Conservation (phyloP, 2,888 invertebrate species). For the Dugesia japonica region DNA sequence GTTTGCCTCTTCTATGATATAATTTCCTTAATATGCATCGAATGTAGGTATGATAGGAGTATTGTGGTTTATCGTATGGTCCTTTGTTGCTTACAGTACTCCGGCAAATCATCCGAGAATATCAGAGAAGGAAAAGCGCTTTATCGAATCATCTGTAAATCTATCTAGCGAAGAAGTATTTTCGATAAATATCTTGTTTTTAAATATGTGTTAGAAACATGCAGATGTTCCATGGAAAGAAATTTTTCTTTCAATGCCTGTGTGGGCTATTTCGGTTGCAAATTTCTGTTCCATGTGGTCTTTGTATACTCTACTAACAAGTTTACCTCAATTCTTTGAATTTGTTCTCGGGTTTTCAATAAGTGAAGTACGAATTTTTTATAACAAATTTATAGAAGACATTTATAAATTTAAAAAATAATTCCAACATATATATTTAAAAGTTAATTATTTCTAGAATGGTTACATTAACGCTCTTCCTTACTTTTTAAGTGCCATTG, state of each 20-base stretch:
- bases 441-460: slow-evolving; percentile 23
- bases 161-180: not conserved
- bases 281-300: slow-evolving; percentile 17
- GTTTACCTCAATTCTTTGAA: not conserved
- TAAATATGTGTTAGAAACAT: not conserved
- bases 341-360: slow-evolving; percentile 12
- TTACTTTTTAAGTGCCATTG: slow-evolving; percentile 22
- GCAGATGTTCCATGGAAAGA: not conserved
- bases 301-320: not conserved
- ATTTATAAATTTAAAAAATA: too few species aligned
- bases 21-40: slow-evolving; percentile 38
- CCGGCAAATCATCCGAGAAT: slow-evolving; percentile 48
- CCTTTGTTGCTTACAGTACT: slow-evolving; percentile 44
- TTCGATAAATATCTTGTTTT: not conserved
- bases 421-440: too few species aligned
- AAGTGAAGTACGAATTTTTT: not conserved
- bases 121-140: not conserved
- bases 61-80: slow-evolving; percentile 58
- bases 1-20: slow-evolving; percentile 33
- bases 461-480: not conserved
- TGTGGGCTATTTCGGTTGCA: slow-evolving; percentile 16
- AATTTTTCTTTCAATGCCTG: slow-evolving; percentile 4
- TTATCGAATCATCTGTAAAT: not conserved
- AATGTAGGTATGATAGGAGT: slow-evolving; percentile 42
- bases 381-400: too few species aligned